A percentile compares a stretch with the other conserved stretches of the same genome.
Conservation (phyloP, 92 coral and sea anemone species). For the Epizoanthus fatuus region DNA sequence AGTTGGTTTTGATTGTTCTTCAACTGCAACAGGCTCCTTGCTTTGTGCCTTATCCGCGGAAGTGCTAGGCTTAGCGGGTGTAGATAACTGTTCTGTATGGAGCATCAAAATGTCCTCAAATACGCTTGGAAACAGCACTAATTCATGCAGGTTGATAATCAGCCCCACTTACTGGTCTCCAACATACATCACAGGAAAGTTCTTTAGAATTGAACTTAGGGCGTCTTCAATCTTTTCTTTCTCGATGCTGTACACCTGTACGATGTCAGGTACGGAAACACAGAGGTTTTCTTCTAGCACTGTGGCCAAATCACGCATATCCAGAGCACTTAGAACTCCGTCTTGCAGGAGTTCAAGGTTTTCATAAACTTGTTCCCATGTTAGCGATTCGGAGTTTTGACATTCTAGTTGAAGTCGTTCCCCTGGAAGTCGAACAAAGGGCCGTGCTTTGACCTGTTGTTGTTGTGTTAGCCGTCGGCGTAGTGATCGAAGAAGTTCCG, state of each 20-base stretch:
- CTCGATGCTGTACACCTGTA: too few relatives aligned
- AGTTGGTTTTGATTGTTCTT: background rate
- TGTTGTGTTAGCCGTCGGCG: too few relatives aligned
- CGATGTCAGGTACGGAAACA: too few relatives aligned
- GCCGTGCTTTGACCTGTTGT: too few relatives aligned
- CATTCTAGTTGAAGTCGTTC: too few relatives aligned
- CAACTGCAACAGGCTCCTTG: too few relatives aligned
- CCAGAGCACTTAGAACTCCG: background rate
- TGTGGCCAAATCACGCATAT: conserved; percentile 2
- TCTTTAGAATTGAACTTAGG: background rate
- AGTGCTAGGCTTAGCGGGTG: background rate
- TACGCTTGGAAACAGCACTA: background rate
- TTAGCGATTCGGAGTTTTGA: background rate
- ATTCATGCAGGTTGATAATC: background rate
- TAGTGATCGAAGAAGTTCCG: background rate
- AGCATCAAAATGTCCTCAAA: background rate
- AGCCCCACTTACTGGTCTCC: background rate
- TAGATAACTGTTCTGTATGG: background rate
- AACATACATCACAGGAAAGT: conserved; percentile 2
- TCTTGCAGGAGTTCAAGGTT: background rate
- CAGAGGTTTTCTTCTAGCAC: conserved; percentile 21
- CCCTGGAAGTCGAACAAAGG: too few relatives aligned
- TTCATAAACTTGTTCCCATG: conserved; percentile 1
- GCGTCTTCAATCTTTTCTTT: background rate
- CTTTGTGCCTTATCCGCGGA: too few relatives aligned